Conservation (phyloP, 2,113 vertebrate species). For the Rana temporaria region DNA sequence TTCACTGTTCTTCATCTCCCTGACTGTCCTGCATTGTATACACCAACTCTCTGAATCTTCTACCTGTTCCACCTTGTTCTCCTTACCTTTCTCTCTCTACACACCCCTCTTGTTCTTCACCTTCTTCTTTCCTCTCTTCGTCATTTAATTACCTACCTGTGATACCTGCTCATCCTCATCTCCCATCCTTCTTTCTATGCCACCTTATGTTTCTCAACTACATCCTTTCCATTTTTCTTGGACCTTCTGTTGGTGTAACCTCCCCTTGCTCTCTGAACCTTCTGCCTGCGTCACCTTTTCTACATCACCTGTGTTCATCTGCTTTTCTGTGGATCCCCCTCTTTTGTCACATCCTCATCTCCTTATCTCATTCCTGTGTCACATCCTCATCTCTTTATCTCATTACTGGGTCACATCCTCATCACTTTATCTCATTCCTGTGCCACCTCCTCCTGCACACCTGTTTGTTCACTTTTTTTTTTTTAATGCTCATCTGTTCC, state of each 20-base stretch:
- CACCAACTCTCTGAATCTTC: not conserved
- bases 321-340: not conserved
- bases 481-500: not conserved
- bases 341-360: not conserved
- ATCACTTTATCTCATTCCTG: not conserved
- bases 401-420: not conserved
- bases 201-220: too few relatives aligned
- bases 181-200: too few relatives aligned
- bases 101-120: too few relatives aligned
- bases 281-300: not conserved
- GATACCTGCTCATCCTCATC: too few relatives aligned
- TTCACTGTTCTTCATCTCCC: not conserved
- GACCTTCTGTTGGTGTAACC: not conserved
- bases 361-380: not conserved
- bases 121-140: too few relatives aligned
- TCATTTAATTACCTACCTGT: too few relatives aligned
- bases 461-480: not conserved
- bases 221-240: too few relatives aligned
- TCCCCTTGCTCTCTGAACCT: too few relatives aligned
- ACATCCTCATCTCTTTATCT: not conserved
- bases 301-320: not conserved
- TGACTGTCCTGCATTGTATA: not conserved
- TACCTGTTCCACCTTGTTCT: too few relatives aligned
- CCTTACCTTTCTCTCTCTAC: too few relatives aligned
- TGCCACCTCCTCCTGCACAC: not conserved